These are phyloP conservation scores for Actinia equina DNA, from an alignment of 64 coral and sea anemone genomes.

Conservation along the genomic window DNA sequence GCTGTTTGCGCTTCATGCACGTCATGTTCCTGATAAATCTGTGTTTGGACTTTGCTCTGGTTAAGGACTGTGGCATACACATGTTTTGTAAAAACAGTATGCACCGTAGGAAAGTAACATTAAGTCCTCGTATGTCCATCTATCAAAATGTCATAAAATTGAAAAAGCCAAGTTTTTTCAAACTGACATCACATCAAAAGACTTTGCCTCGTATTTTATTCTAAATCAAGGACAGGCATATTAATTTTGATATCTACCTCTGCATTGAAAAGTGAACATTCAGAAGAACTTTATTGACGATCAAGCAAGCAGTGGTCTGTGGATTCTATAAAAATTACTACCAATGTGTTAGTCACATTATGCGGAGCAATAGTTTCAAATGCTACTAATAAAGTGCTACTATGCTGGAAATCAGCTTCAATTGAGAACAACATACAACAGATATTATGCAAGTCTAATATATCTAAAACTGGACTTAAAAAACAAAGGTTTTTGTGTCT, in stretches of 20 bases:
- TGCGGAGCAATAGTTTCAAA: too few species aligned
- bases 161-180: neutral
- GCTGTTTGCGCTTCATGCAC: constrained; percentile 13
- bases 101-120: neutral
- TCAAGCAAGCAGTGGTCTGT: neutral
- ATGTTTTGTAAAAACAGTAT: neutral
- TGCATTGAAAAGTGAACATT: neutral
- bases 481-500: too few species aligned
- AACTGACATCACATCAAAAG: neutral
- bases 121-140: neutral
- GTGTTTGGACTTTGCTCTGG: constrained; percentile 3
- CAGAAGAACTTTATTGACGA: neutral
- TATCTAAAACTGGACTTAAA: too few species aligned
- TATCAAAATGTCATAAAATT: neutral
- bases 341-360: too few species aligned
- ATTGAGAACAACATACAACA: too few species aligned
- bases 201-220: neutral
- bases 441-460: too few species aligned
- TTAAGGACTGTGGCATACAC: constrained; percentile 16
- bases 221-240: neutral
- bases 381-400: too few species aligned
- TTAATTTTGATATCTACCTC: neutral
- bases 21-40: neutral
- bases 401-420: too few species aligned
- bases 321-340: too few species aligned